These are phyloP conservation scores for Nothocercus nigrocapillus DNA, from an alignment of 2,113 vertebrate genomes.

Conservation along the genomic window DNA sequence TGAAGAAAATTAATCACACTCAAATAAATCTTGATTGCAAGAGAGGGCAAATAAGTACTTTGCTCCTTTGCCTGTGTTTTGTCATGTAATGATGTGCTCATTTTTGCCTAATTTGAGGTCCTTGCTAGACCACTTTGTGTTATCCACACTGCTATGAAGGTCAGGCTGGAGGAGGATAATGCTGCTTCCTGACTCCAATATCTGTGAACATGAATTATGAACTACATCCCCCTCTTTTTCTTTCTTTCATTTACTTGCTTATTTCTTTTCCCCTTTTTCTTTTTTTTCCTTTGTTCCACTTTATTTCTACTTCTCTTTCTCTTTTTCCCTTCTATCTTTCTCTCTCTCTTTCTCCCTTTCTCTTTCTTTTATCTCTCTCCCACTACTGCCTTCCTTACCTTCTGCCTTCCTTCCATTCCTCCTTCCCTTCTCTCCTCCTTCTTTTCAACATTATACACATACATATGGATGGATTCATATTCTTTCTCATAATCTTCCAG, in stretches of 20 bases:
- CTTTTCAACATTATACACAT: neutral
- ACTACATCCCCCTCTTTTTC: rapidly evolving
- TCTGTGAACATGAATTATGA: neutral
- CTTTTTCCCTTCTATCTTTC: too few species aligned
- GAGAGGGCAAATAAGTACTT: neutral
- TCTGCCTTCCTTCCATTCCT: too few species aligned
- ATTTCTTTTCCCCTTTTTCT: too few species aligned
- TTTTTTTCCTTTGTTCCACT: too few species aligned
- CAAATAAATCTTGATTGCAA: neutral
- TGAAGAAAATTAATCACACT: constrained; percentile 28
- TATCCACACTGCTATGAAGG: neutral
- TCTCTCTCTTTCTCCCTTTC: too few species aligned
- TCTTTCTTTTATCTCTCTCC: too few species aligned
- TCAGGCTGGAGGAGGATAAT: neutral
- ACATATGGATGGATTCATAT: neutral
- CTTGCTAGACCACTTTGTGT: neutral
- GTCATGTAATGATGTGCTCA: neutral
- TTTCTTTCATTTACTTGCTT: too few species aligned
- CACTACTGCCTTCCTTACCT: too few species aligned
- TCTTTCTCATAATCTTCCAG: too few species aligned
- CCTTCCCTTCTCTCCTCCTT: neutral
- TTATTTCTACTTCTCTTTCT: too few species aligned
- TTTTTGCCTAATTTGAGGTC: neutral
- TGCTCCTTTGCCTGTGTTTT: neutral
- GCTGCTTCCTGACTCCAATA: neutral